Base-by-base conservation (phyloP, 1,140 invertebrate species). In the Theocolax elegans region DNA sequence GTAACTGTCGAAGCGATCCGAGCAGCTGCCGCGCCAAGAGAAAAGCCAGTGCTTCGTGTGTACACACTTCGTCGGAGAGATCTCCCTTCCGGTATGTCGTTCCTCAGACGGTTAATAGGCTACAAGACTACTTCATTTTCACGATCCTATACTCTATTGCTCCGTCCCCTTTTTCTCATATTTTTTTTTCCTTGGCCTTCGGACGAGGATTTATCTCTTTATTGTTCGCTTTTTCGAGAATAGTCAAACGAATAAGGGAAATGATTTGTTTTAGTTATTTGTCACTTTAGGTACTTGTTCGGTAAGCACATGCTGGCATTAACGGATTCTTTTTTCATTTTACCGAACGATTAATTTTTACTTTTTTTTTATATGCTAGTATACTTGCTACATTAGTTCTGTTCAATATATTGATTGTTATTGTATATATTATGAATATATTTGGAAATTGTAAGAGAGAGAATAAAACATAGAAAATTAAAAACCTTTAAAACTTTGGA, bases 91-190 rank as follows among this genome's bases (percentile, higher is more conserved):
- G 54, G 54, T 49, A n/a, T 35, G 29, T 35, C 46, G 9, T 15
- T 17, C 65, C 53, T 38, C 23, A 21, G 2, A 53, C 51, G 49
- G 25, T 64, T 69, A 69, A 72, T 74, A 74, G 70, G 44, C 46
- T 73, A 74, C 73, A 72, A 38, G 73, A 74, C 67, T 72, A 71
- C 67, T 73, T 75, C 71, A 75, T 75, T 75, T 75, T 73, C 74
- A 72, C 46, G n/a, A 27, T 48, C 56, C n/a, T 21, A 40, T 48
- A 9, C 65, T 49, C 10, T 35, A 35, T 35, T 35, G 4, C 10
- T 35, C 10, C 10, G 4, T 35, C 10, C 4, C 31, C 10, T 35
- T 35, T 10, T 35, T 35, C 31, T 35, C 31, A 35, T 35, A 6
- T 35, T 10, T 35, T 35, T 35, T 35, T 10, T 6, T 58, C 65